phyloP scores from a whole-genome alignment of 2,888 invertebrate genomes.

The Julus scandinavius region DNA sequence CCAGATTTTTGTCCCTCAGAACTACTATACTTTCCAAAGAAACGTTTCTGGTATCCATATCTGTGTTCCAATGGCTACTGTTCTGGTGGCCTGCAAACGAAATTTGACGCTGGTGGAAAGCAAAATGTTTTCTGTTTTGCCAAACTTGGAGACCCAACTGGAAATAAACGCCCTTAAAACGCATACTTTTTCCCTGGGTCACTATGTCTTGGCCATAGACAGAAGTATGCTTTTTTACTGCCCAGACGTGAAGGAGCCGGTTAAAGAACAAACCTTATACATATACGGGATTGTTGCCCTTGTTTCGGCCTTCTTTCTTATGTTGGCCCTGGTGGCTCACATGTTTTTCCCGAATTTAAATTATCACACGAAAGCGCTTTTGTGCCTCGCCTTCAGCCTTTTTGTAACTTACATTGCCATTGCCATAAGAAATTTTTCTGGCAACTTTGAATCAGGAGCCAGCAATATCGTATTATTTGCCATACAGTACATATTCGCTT shows the following conservation, averaged over 20 bases:
- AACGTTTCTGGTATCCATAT: background rate
- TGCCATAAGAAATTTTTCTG: background rate
- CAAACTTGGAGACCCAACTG: background rate
- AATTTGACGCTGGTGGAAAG: background rate
- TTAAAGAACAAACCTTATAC: background rate
- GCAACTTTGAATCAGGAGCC: background rate
- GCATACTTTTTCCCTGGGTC: background rate
- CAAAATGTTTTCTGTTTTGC: background rate
- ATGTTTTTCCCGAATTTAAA: constrained; percentile 23
- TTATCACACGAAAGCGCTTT: constrained; percentile 1
- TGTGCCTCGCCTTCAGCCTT: background rate
- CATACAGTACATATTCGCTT: constrained; percentile 18
- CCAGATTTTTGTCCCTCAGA: background rate
- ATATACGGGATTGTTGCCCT: background rate
- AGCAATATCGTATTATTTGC: background rate
- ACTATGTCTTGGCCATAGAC: background rate
- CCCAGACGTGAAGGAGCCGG: background rate
- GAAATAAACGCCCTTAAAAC: background rate
- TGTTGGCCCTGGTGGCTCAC: background rate
- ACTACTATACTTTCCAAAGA: background rate
- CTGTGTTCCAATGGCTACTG: background rate
- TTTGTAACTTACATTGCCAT: background rate
- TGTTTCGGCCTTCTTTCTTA: background rate
- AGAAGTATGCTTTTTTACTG: background rate
- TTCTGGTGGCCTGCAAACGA: background rate